Base-by-base conservation (phyloP, 2,888 invertebrate genomes). In the Caenorhabditis sp. region DNA sequence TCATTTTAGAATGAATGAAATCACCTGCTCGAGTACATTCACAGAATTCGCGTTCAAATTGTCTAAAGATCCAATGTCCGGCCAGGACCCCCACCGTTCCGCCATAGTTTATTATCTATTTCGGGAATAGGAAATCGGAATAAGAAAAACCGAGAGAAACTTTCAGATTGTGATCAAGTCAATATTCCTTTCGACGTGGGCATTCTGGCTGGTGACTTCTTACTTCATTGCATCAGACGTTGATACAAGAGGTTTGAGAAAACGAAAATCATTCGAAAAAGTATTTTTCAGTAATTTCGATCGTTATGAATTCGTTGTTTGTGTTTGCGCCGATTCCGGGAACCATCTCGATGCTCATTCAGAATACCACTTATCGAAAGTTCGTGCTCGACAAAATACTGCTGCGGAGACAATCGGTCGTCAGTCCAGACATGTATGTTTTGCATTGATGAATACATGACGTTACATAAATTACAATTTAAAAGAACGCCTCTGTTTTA, bases 111-210 rank as follows among this genome's bases (percentile, higher is more conserved):
- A n/a, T n/a, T n/a, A n/a, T n/a, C n/a, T n/a, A n/a, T n/a, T n/a
- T n/a, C n/a, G n/a, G n/a, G n/a, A n/a, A n/a, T n/a, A n/a, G n/a
- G n/a, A n/a, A n/a, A n/a, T n/a, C n/a, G n/a, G n/a, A n/a, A n/a
- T n/a, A n/a, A n/a, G n/a, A n/a, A n/a, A n/a, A n/a, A n/a, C n/a
- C n/a, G n/a, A n/a, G n/a, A n/a, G n/a, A n/a, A n/a, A n/a, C n/a
- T 50, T 53, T 15, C 52, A 65, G 65, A 65, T 65, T 4, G 22
- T 65, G n/a, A 65, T 65, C 5, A 56, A 55, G 37, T 45, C 53
- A 3, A 20, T 27, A 1, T 65, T 65, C 39, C 55, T 65, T 5
- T 32, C 65, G 11, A 55, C 48, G 0, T 65, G 65, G 65, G 46
- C 65, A 7, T 65, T 65, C 17, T 65, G 65, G 65, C n/a, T 35